Base-by-base conservation (phyloP, 23 tunicate genomes). In the Aplidium turbinatum region DNA sequence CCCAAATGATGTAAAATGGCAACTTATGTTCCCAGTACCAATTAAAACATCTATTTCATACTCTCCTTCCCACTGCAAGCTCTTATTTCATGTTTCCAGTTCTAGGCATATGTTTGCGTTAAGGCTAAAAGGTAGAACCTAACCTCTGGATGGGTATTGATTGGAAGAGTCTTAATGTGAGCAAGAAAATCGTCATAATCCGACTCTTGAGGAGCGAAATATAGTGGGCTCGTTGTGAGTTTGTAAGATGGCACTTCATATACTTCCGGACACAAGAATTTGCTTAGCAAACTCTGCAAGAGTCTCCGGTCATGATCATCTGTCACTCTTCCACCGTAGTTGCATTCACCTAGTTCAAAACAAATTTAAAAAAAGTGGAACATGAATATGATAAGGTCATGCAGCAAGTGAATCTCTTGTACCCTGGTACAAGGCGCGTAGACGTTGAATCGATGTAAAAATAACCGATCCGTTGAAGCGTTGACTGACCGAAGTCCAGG, bases 61-160 rank as follows among this genome's bases (percentile, higher is more conserved):
- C 50, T 36, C 22, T n/a, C n/a, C n/a, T n/a, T n/a, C n/a, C n/a
- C n/a, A n/a, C n/a, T n/a, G n/a, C n/a, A n/a, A n/a, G n/a, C n/a
- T n/a, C n/a, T n/a, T n/a, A n/a, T n/a, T n/a, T n/a, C n/a, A n/a
- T n/a, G n/a, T n/a, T n/a, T n/a, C n/a, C n/a, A n/a, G n/a, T n/a
- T n/a, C n/a, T n/a, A n/a, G n/a, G n/a, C n/a, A n/a, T n/a, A n/a
- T n/a, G n/a, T n/a, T n/a, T n/a, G n/a, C n/a, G n/a, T n/a, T n/a
- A 45, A 45, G 50, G 11, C 11, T 11, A 45, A 45, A 16, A 16
- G 9, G 21, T 11, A 46, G n/a, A 24, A 23, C 23, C 72, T 35
- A 47, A 88, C 96, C 87, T 88, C 96, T 5, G 96, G 96, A 47
- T 88, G 96, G 0, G 87, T 88, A 60, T 88, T 81, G 13, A 88